Evolutionary conservation across 2,797 vertebrate genomes (phyloP).

Genomic region (Pseudocheirus occidentalis): DNA sequence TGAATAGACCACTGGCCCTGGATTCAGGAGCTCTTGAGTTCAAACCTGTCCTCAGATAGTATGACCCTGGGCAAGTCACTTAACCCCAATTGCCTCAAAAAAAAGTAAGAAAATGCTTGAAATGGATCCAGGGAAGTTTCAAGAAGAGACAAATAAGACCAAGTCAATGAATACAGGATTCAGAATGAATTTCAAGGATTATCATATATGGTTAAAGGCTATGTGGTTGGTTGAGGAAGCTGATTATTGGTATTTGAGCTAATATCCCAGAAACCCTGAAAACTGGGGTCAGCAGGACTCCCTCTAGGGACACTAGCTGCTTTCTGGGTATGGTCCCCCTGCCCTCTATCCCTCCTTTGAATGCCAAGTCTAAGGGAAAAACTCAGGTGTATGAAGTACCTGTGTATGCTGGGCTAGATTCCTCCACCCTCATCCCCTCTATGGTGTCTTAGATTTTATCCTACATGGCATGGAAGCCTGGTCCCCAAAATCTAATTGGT

Average conservation of each 20-base stretch:
- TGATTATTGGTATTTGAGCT: not conserved
- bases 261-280: not conserved
- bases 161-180: not conserved
- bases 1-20: not conserved
- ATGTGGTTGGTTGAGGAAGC: not conserved
- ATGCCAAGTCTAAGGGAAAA: not conserved
- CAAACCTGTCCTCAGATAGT: not conserved
- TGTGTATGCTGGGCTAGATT: not conserved
- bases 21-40: not conserved
- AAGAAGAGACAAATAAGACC: slow-evolving; percentile 10
- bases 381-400: not conserved
- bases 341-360: not conserved
- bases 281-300: not conserved
- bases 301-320: not conserved
- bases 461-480: not conserved
- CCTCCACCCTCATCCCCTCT: not conserved
- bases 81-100: not conserved
- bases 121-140: slow-evolving; percentile 8
- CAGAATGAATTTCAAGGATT: not conserved
- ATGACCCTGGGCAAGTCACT: not conserved
- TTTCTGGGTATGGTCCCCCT: not conserved
- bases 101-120: slow-evolving; percentile 20
- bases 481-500: not conserved
- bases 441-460: not conserved
- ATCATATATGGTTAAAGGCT: not conserved